A percentile compares a stretch with the other conserved stretches of the same genome.
phyloP scores from a whole-genome alignment of 1,140 invertebrate genomes.

The Gonatopus flavifemur region DNA sequence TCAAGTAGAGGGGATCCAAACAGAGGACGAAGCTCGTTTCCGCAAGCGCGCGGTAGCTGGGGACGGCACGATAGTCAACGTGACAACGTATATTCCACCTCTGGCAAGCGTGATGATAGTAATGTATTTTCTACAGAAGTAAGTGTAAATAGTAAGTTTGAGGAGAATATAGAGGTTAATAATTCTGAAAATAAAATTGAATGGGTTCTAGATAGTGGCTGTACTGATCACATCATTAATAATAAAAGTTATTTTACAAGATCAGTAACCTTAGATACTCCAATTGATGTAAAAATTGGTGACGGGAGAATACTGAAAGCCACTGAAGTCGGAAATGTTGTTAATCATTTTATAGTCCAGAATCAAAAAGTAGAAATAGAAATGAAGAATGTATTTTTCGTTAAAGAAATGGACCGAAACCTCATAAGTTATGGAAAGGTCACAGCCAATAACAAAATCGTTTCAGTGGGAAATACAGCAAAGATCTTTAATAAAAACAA shows the following conservation, averaged over 20 bases:
- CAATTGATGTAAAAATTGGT: slow-evolving; percentile 1
- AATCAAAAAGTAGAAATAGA: slow-evolving; percentile 5
- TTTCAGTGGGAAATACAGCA: not conserved
- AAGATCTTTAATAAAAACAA: slow-evolving; percentile 12
- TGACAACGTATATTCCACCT: too few species aligned
- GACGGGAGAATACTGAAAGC: slow-evolving; percentile 4
- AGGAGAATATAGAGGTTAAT: not conserved
- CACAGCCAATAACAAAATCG: slow-evolving; percentile 1
- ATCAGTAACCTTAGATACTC: not conserved
- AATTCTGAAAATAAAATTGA: not conserved
- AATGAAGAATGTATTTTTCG: slow-evolving; percentile 12
- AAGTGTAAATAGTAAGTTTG: too few species aligned
- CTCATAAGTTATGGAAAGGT: slow-evolving; percentile 13
- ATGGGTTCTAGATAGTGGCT: not conserved
- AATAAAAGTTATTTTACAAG: not conserved
- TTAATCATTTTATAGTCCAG: slow-evolving; percentile 7
- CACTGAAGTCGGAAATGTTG: slow-evolving; percentile 8
- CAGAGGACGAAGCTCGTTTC: slow-evolving; percentile 1
- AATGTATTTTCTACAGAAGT: too few species aligned
- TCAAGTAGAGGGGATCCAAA: not conserved
- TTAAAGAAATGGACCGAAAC: slow-evolving; percentile 10
- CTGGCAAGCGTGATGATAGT: too few species aligned
- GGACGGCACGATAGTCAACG: too few species aligned
- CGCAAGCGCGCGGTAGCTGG: not conserved
- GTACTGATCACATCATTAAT: not conserved